Conservation (phyloP, 30 jellyfish, hydroid and myxozoan species). For the Pelagia noctiluca region DNA sequence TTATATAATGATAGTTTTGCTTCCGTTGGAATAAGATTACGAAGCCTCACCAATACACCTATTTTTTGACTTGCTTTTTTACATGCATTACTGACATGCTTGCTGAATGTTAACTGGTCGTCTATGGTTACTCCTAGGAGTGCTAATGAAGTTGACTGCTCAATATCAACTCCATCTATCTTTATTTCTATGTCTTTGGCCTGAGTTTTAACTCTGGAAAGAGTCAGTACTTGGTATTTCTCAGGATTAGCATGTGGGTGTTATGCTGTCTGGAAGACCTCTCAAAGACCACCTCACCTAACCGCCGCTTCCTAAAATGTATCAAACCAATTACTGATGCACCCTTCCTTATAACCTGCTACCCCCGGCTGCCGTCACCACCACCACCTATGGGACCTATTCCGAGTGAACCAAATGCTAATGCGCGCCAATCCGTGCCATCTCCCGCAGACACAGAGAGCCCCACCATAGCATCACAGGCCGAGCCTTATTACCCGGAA, state of each 20-base stretch:
- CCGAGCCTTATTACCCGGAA: too few species aligned
- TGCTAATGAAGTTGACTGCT: constrained; percentile 21
- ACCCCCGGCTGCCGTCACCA: too few species aligned
- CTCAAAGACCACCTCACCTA: too few species aligned
- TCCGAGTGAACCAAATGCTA: too few species aligned
- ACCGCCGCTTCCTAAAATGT: too few species aligned
- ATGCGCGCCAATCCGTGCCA: too few species aligned
- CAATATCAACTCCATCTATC: constrained; percentile 12
- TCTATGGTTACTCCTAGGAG: constrained; percentile 54
- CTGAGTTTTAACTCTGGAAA: constrained; percentile 33
- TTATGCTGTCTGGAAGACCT: too few species aligned
- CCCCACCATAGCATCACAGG: too few species aligned
- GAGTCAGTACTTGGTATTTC: constrained; percentile 46
- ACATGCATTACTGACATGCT: constrained; percentile 48
- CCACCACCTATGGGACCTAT: too few species aligned
- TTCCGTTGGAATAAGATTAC: constrained; percentile 27
- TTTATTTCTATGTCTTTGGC: constrained; percentile 5
- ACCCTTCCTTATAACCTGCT: too few species aligned
- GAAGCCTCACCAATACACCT: constrained; percentile 45
- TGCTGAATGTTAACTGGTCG: constrained; percentile 32
- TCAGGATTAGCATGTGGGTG: constrained; percentile 53
- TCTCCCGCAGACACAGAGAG: too few species aligned
- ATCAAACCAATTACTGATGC: too few species aligned
- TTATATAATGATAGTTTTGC: constrained; percentile 40
- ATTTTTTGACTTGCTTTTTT: constrained; percentile 57